Evolutionary conservation across 2,113 vertebrate species (phyloP), one percentile per base, ranked within the genome.

Genomic region (Lepus americanus): DNA sequence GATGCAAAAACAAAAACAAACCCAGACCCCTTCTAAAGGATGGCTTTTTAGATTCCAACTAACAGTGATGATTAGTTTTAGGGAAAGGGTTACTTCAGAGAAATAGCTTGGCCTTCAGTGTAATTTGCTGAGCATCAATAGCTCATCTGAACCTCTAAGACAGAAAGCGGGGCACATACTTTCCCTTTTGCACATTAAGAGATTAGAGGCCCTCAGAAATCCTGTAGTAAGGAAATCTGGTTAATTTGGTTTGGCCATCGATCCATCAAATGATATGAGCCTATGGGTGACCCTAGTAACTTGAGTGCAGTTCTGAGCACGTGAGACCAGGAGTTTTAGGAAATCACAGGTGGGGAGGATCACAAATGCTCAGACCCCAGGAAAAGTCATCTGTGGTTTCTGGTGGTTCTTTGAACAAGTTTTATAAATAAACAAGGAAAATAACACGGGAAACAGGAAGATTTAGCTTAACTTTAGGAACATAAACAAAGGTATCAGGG

Each of bases 241-340:
- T 29, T 63, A 6, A 23, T 25, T 61, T 44, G 14, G 36, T 33
- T 31, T 19, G 61, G 39, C 6, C 11, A 23, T 33, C 2, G 9
- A 27, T 53, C 72, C 29, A 14, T 17, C 69, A 87, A 59, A 63
- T 0, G 4, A 33, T 49, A 9, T 23, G 3, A 25, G 3, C 3
- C 14, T 67, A 53, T 0, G 6, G 36, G 22, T 4, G 2, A 59
- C 61, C 5, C 27, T 4, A 13, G 27, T 20, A n/a, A 20, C 11
- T 25, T n/a, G n/a, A 53, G 8, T 9, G 7, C 6, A 76, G 19
- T 51, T 22, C 39, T 12, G 17, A 51, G 12, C 67, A 17, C 2
- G 16, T 3, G 16, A n/a, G 29, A 4, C 1, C 1, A 78, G 4
- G 22, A 13, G 3, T 9, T 10, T 1, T 9, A 53, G 25, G n/a